Evolutionary conservation across 2,113 vertebrate species (phyloP).

Genomic region (Halichoeres trimaculatus): DNA sequence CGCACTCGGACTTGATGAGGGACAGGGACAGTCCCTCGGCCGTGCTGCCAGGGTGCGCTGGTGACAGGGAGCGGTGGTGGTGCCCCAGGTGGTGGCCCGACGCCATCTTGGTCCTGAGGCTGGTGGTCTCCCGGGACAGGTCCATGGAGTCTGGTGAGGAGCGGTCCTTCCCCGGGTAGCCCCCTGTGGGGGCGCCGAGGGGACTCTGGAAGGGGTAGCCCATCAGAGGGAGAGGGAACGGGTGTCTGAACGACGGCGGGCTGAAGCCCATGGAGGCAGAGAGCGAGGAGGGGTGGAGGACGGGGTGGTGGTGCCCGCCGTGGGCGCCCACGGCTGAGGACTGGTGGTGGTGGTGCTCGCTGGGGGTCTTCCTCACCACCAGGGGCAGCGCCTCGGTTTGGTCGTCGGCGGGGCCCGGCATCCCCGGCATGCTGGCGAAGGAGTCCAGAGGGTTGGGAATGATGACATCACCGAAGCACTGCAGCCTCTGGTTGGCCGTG

Average conservation of each 20-base stretch:
- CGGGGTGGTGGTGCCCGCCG: conserved; percentile 90
- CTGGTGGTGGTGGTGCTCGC: conserved; percentile 90
- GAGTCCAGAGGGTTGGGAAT: conserved; percentile 95
- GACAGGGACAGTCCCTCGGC: conserved; percentile 96
- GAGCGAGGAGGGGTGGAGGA: conserved; percentile 94
- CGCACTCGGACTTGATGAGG: conserved; percentile 97
- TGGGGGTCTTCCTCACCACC: conserved; percentile 95
- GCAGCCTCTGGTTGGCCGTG: conserved; percentile 94
- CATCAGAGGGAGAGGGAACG: conserved; percentile 95
- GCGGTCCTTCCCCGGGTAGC: conserved; percentile 92
- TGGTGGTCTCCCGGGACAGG: conserved; percentile 94
- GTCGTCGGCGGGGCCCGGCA: conserved; percentile 89
- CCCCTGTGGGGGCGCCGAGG: conserved; percentile 88
- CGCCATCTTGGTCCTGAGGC: conserved; percentile 98
- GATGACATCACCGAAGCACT: conserved; percentile 98
- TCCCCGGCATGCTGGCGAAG: conserved; percentile 88
- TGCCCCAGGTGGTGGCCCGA: conserved; percentile 90
- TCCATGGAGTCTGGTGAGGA: conserved; percentile 96
- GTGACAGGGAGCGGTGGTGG: conserved; percentile 93
- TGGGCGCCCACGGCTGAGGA: conserved; percentile 89
- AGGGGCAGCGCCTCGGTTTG: conserved; percentile 97
- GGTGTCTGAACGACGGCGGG: conserved; percentile 95
- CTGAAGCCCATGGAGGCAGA: conserved; percentile 93
- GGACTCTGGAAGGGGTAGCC: conserved; percentile 97
- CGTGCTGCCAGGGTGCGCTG: conserved; percentile 90